Evolutionary conservation across 2,888 invertebrate genomes (phyloP), one percentile per base, ranked within the genome.

Genomic region (Campoletis raptor): DNA sequence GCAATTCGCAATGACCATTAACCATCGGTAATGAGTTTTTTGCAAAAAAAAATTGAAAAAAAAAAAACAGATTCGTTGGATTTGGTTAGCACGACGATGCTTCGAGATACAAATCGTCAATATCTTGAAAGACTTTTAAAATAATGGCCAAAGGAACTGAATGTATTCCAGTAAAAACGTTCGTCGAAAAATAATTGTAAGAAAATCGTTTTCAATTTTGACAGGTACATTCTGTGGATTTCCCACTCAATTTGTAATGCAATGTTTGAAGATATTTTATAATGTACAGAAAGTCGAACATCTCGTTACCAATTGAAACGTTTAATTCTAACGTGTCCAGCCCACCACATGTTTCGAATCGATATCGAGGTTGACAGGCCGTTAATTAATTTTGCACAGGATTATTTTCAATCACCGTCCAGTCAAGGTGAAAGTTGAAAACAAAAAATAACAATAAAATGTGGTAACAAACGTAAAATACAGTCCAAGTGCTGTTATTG

Each of bases 401-500:
- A 9, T 15, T 15, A 30, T 15, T 15, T 30, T 64, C 48, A 48
- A 73, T 78, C 45, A 57, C 57, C 83, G 76, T 70, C 64, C 76
- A 36, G 36, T 48, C 40, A 36, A 79, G 64, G 69, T 30, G 72
- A 18, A 45, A 64, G 48, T 18, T 64, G 21, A 7, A 52, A 64
- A 74, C 40, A 21, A 45, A 42, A 18, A 77, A 85, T 67, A 36
- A 45, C 9, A 52, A 37, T 42, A 36, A 6, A 48, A 12, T 30
- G 30, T 30, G 3, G 30, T 30, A 30, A 30, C 30, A 48, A 15
- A 72, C 40, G 24, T 36, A 57, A 45, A 42, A 52, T 52, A 15
- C 37, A 30, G 36, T 48, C 9, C 21, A 76, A 30, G 54, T 40
- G 80, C 54, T 85, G 85, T 86, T 81, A 86, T 83, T 85, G 86